Base-by-base conservation (phyloP, 2,113 vertebrate species). In the Perca flavescens region DNA sequence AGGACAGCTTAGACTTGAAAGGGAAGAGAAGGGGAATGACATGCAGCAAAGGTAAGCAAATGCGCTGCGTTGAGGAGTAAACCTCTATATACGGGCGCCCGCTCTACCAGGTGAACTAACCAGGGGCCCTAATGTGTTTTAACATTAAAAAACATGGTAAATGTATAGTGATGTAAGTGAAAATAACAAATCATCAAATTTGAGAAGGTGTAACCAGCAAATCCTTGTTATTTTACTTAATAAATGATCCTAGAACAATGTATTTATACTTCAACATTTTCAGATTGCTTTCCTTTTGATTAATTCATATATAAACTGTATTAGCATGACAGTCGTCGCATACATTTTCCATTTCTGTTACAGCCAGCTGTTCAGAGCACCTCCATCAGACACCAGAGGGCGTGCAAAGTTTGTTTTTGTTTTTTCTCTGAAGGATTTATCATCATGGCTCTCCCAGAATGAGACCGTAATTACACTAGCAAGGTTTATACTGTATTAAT, bases 321-420 rank as follows among this genome's bases (percentile, higher is more conserved):
- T 62, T 46, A 21, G 17, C 19, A 53, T 6, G 36, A 6, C 5
- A 47, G 49, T 21, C 15, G 11, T 5, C 1, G 22, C 56, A 62
- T 21, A 21, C 52, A 62, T 49, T 0, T 22, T 10, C 1, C 0
- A 46, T 22, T 22, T 49, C 28, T 13, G 17, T 61, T 19, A 6
- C 46, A 56, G 6, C 43, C 66, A 58, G 67, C 78, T 72, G 46
- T 61, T 81, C 14, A 36, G 12, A 60, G 47, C 15, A 31, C 28
- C 49, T n/a, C 25, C 25, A 22, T 50, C 58, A 64, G 60, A 72
- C 84, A 88, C 49, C 63, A 89, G 83, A 36, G 77, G 89, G 83
- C 77, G 62, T 16, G 34, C 16, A 0, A 11, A 56, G 11, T 2
- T 3, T 43, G 36, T 43, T 43, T 40, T 40, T 9, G 36, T n/a